Percentiles rank a stretch among this genome's conserved stretches.
These are phyloP conservation scores for Epinotia nisella DNA, from an alignment of 2,888 invertebrate species.

Conservation along the genomic window DNA sequence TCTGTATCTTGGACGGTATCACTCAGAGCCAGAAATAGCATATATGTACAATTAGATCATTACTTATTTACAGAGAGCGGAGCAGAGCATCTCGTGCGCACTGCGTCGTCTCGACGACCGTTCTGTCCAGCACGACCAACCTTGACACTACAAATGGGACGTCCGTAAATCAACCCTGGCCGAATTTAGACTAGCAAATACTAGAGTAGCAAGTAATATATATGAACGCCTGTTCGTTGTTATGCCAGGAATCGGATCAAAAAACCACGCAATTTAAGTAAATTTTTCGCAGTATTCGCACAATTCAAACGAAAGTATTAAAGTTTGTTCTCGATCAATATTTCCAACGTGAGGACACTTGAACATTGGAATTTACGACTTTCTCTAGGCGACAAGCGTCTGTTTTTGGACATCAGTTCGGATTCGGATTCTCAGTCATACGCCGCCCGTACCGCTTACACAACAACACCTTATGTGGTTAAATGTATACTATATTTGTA, in stretches of 20 bases:
- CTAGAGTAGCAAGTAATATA: conserved; percentile 30
- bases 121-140: conserved; percentile 66
- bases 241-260: conserved; percentile 6
- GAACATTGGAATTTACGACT: conserved; percentile 63
- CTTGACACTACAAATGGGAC: conserved; percentile 70
- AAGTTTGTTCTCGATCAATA: conserved; percentile 62
- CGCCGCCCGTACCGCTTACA: conserved; percentile 44
- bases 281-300: conserved; percentile 8
- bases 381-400: conserved; percentile 62
- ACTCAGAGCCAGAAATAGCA: conserved; percentile 75
- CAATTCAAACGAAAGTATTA: conserved; percentile 59
- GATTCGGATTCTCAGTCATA: conserved; percentile 46
- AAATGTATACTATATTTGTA: conserved; percentile 37
- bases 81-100: conserved; percentile 64
- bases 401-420: conserved; percentile 56
- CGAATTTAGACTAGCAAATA: conserved; percentile 49
- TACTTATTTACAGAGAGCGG: conserved; percentile 80
- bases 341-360: conserved; percentile 61
- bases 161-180: conserved; percentile 51
- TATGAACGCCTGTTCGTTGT: conserved; percentile 20
- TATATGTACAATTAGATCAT: conserved; percentile 81
- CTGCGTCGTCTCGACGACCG: conserved; percentile 62
- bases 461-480: conserved; percentile 46
- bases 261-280: background rate
- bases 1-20: conserved; percentile 49